Conservation (phyloP, 1,140 invertebrate species). For the Venturia canescens region DNA sequence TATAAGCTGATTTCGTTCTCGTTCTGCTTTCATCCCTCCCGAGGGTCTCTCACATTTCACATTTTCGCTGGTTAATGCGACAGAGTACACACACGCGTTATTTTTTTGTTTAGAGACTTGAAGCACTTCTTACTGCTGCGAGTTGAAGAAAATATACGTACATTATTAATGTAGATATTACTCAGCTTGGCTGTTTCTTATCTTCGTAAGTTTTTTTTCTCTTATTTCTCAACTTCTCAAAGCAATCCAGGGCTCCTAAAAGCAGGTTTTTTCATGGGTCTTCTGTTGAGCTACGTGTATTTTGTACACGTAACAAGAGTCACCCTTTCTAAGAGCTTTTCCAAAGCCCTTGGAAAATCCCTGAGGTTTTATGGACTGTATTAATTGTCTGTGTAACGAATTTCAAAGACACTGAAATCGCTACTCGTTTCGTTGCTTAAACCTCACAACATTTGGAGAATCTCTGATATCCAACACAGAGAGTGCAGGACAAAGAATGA, state of each 20-base stretch:
- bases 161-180: conserved; percentile 5
- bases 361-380: no score
- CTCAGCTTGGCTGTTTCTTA: not conserved
- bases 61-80: not conserved
- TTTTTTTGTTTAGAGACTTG: not conserved
- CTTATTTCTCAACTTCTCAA: conserved; percentile 1
- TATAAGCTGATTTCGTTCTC: conserved; percentile 21
- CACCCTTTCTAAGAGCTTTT: no score
- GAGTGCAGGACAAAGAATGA: no score
- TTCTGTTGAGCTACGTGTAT: no score
- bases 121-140: not conserved
- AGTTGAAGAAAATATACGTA: not conserved
- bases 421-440: no score
- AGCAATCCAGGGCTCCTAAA: not conserved
- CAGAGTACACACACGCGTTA: conserved; percentile 8
- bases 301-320: no score
- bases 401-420: no score
- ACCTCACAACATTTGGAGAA: no score
- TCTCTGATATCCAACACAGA: no score
- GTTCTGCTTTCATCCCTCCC: conserved; percentile 1
- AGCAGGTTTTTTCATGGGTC: no score
- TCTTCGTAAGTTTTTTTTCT: not conserved
- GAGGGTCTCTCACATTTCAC: not conserved
- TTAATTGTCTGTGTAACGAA: no score
- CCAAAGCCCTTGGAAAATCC: no score